phyloP scores from a whole-genome alignment of 2,888 invertebrate species.

The Harpagoxenus sublaevis region DNA sequence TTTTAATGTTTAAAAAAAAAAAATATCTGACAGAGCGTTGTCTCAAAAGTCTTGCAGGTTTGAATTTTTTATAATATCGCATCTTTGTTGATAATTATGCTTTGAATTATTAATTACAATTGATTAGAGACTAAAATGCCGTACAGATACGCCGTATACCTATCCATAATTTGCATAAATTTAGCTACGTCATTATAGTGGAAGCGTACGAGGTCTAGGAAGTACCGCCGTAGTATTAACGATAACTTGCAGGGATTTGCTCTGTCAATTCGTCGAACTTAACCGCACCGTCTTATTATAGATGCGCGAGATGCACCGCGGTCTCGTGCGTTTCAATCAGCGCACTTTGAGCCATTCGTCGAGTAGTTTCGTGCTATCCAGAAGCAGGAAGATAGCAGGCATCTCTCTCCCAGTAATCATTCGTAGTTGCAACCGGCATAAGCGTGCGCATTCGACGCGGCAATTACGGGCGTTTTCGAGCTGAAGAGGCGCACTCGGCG shows the following conservation, averaged over 20 bases:
- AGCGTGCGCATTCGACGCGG: constrained; percentile 59
- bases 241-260: constrained; percentile 19
- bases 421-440: constrained; percentile 38
- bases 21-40: not conserved
- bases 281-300: constrained; percentile 24
- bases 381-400: constrained; percentile 35
- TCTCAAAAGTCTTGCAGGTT: not conserved
- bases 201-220: not conserved
- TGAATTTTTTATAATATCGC: not conserved
- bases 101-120: not conserved
- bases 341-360: constrained; percentile 36
- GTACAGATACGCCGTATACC: not conserved
- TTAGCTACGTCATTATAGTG: not conserved
- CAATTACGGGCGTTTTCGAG: constrained; percentile 55
- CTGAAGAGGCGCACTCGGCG: constrained; percentile 47
- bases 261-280: constrained; percentile 26
- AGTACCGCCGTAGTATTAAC: constrained; percentile 15
- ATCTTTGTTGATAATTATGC: not conserved
- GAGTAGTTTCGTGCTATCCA: constrained; percentile 37
- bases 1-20: not conserved
- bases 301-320: constrained; percentile 20
- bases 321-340: constrained; percentile 47
- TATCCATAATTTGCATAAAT: constrained; percentile 5
- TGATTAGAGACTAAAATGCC: not conserved
- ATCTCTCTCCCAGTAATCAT: constrained; percentile 28